Base-by-base conservation (phyloP, 1,140 invertebrate species). In the Psix sp. region DNA sequence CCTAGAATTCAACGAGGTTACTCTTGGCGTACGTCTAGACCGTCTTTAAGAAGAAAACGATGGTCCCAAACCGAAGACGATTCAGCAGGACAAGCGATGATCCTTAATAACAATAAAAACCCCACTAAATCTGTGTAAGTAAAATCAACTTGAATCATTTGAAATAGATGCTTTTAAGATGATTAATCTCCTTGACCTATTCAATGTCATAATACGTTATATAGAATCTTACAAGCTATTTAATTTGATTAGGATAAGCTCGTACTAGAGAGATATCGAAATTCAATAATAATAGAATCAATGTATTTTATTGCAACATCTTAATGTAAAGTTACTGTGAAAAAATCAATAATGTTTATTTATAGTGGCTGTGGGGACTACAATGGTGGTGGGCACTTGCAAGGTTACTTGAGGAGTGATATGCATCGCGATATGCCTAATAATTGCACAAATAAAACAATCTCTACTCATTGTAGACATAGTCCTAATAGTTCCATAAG, bases 401-500 rank as follows among this genome's bases (percentile, higher is more conserved):
- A 89, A 18, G 88, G 87, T 51, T 87, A 87, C 43, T 88, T 89
- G 76, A 85, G 88, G 80, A 94, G 92, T 73, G 91, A 93, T 70
- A 93, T 91, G 0, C 92, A 93, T 74, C 89, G 86, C 39, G 89
- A 90, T 80, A 80, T 81, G 42, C 88, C 87, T 39, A 89, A 89
- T 77, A 89, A 89, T 80, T 82, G 82, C 66, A 77, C 82, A 65
- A 81, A 78, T 72, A 70, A 81, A 75, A 73, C 81, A 36, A 85
- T 83, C 70, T 86, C 90, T 48, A 89, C 89, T 66, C 90, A 90
- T 84, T 90, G 74, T 66, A 86, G 86, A 14, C 79, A 91, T 54
- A 93, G 91, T 83, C 92, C 93, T 20, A 92, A 93, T 79, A 94
- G 93, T 86, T 93, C 92, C 1, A 90, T 93, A 52, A 83, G 77